Conservation (phyloP, 2,113 vertebrate genomes). For the Oxyura jamaicensis region DNA sequence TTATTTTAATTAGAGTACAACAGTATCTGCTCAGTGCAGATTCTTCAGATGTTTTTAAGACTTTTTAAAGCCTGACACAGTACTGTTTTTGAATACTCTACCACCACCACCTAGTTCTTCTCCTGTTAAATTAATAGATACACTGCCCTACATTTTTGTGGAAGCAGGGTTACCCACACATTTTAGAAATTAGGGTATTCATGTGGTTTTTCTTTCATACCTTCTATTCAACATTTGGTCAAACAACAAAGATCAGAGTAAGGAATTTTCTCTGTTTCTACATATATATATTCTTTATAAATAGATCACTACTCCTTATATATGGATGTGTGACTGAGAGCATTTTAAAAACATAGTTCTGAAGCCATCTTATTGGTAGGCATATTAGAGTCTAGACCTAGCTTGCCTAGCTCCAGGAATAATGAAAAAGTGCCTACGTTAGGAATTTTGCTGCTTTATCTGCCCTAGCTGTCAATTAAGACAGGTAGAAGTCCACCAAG, state of each 20-base stretch:
- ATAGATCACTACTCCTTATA: background rate
- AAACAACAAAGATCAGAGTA: background rate
- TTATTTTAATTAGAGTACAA: background rate
- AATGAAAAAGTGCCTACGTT: background rate
- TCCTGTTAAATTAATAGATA: background rate
- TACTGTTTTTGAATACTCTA: background rate
- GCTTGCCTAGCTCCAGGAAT: background rate
- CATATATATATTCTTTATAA: background rate
- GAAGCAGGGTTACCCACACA: background rate
- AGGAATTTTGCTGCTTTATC: background rate
- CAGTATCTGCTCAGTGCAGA: background rate
- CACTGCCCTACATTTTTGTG: background rate
- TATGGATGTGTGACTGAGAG: background rate
- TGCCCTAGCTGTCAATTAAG: background rate
- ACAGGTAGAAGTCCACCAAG: background rate
- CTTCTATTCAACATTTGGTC: background rate
- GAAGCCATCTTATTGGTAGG: background rate
- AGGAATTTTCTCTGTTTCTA: background rate
- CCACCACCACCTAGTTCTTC: background rate
- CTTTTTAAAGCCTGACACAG: background rate
- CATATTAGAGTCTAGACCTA: background rate
- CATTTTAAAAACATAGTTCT: background rate
- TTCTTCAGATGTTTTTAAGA: background rate
- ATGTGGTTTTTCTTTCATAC: background rate
- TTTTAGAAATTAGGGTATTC: background rate